These are phyloP conservation scores for Beris morrisii DNA, from an alignment of 2,888 invertebrate species.

Conservation along the genomic window DNA sequence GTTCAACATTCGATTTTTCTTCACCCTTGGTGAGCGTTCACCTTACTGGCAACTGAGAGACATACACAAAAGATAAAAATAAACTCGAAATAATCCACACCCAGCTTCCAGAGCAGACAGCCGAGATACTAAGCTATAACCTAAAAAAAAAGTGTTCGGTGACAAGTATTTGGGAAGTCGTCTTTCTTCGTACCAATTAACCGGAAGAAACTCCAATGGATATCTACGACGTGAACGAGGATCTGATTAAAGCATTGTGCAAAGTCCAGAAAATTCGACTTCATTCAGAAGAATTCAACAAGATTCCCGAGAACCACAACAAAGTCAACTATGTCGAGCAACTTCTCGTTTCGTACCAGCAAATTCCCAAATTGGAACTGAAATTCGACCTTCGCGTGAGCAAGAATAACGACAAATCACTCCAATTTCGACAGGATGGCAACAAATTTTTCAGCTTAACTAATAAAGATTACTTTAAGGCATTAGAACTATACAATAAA, in stretches of 20 bases:
- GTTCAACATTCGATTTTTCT: no score
- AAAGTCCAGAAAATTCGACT: slow-evolving; percentile 52
- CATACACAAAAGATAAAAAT: no score
- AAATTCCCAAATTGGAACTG: slow-evolving; percentile 51
- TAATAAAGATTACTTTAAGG: slow-evolving; percentile 57
- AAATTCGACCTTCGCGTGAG: slow-evolving; percentile 50
- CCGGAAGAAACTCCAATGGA: slow-evolving; percentile 45
- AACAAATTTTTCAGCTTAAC: slow-evolving; percentile 61
- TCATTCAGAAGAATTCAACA: slow-evolving; percentile 52
- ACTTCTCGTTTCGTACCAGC: slow-evolving; percentile 52
- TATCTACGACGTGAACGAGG: slow-evolving; percentile 54
- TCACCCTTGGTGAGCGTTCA: no score
- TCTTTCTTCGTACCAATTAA: no score
- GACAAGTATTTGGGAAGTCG: no score
- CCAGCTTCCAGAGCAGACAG: no score
- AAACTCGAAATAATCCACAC: no score
- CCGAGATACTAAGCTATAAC: no score
- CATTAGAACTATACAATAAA: slow-evolving; percentile 57
- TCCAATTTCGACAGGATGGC: slow-evolving; percentile 62
- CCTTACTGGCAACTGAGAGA: no score
- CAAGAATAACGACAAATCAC: slow-evolving; percentile 60
- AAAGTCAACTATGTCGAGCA: slow-evolving; percentile 53
- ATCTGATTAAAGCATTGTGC: slow-evolving; percentile 51
- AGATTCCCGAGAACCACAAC: slow-evolving; percentile 50
- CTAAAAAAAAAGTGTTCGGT: no score